Base-by-base conservation (phyloP, 2,888 invertebrate species). In the Nomada fucata region DNA sequence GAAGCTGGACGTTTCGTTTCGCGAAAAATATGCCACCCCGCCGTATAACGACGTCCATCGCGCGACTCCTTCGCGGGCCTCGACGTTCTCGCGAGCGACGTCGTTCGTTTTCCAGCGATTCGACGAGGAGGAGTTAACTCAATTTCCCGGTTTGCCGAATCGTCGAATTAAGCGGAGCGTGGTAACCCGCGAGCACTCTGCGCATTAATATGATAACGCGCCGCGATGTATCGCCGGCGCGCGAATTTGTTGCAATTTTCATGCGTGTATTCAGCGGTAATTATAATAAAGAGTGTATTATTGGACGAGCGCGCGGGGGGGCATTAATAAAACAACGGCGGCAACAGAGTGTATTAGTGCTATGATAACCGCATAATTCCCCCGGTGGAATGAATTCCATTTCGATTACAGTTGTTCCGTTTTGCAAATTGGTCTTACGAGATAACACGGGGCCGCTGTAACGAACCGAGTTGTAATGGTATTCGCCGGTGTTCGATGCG, bases 371-470 rank as follows among this genome's bases (percentile, higher is more conserved):
- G 18, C 42, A 79, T 75, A 82, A 79, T 75, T 79, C 75, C 82
- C 82, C 74, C 36, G 61, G 15, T 68, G 67, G 71, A 82, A 72
- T 82, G 75, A 82, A 82, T 76, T 75, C 63, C 75, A 50, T 76
- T 79, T 79, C 79, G 82, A 82, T 75, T 79, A 68, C 63, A 60
- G 71, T 64, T 82, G 71, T 75, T 64, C 75, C 57, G 75, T 79
- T 79, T 79, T 60, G 75, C 75, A 71, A 82, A 82, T 72, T 82
- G 79, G 71, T 68, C 79, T 82, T 82, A 63, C 57, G 79, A 75
- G 79, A 82, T 79, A 82, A 82, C 74, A n/a, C 11, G n/a, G 50
- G 50, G 36, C 53, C 50, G 55, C 18, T 73, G 42, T 64, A 78
- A 73, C 59, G 70, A 47, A 42, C 47, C 36, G 11, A 9, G 15